These are phyloP conservation scores for Molossus alvarezi DNA, from an alignment of 2,797 vertebrate species.

Conservation along the genomic window DNA sequence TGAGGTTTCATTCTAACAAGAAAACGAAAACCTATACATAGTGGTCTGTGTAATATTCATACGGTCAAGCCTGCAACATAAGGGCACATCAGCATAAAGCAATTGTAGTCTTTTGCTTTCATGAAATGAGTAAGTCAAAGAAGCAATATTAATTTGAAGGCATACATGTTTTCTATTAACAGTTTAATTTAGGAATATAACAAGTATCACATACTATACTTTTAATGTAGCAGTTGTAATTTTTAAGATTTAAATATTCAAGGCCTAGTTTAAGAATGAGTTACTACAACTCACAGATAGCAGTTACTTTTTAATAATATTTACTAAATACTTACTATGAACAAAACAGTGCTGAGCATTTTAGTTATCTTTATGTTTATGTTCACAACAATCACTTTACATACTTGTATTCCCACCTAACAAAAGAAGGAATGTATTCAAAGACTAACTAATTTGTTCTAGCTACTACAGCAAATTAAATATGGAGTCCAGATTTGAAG, in stretches of 20 bases:
- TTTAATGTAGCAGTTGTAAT: constrained; percentile 45
- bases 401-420: constrained; percentile 25
- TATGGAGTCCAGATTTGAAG: constrained; percentile 9
- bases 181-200: constrained; percentile 32
- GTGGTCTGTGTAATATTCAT: not conserved
- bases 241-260: constrained; percentile 60
- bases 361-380: constrained; percentile 40
- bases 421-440: constrained; percentile 49
- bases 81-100: not conserved
- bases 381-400: constrained; percentile 19
- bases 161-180: not conserved
- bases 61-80: constrained; percentile 9
- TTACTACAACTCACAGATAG: not conserved
- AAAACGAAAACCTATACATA: constrained; percentile 43
- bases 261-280: not conserved
- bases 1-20: constrained; percentile 59
- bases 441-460: constrained; percentile 34
- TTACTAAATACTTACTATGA: constrained; percentile 59
- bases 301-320: constrained; percentile 43
- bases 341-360: constrained; percentile 30
- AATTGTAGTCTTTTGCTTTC: constrained; percentile 22
- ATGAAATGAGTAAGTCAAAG: constrained; percentile 50
- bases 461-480: constrained; percentile 42
- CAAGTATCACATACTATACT: constrained; percentile 34
- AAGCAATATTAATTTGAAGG: constrained; percentile 38